Conservation (phyloP, 2,888 invertebrate species). For the Lumbricus terrestris region DNA sequence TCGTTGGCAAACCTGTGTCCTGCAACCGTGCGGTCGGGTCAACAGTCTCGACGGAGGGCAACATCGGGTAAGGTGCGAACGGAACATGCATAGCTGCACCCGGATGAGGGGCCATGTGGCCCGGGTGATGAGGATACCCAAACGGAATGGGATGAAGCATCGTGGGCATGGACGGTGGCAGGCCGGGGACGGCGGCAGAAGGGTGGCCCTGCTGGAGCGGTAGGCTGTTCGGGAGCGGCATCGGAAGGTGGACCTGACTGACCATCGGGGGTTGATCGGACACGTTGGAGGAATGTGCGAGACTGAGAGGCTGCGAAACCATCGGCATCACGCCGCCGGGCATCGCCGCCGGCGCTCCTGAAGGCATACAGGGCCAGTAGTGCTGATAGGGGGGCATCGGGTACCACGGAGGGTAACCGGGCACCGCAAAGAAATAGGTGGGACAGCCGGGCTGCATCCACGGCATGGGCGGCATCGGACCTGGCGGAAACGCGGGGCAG, state of each 20-base stretch:
- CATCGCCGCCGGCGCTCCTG: not conserved
- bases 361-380: not conserved
- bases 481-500: not conserved
- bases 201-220: not conserved
- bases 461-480: not conserved
- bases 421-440: not conserved
- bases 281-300: not conserved
- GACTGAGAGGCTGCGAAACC: not conserved
- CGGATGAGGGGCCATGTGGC: not conserved
- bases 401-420: not conserved
- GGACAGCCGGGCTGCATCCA: not conserved
- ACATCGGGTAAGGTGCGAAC: not conserved
- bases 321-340: conserved; percentile 4
- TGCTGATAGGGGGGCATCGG: not conserved
- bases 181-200: too few species aligned
- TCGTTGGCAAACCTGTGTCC: not conserved
- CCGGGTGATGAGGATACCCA: not conserved
- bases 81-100: not conserved
- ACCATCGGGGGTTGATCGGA: not conserved
- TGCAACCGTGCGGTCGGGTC: not conserved
- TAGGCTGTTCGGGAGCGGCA: not conserved
- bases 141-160: not conserved
- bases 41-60: not conserved
- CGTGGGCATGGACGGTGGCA: not conserved
- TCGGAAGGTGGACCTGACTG: not conserved